Evolutionary conservation across 2,113 vertebrate genomes (phyloP), one percentile per base, ranked within the genome.

Genomic region (Chinchilla lanigera): DNA sequence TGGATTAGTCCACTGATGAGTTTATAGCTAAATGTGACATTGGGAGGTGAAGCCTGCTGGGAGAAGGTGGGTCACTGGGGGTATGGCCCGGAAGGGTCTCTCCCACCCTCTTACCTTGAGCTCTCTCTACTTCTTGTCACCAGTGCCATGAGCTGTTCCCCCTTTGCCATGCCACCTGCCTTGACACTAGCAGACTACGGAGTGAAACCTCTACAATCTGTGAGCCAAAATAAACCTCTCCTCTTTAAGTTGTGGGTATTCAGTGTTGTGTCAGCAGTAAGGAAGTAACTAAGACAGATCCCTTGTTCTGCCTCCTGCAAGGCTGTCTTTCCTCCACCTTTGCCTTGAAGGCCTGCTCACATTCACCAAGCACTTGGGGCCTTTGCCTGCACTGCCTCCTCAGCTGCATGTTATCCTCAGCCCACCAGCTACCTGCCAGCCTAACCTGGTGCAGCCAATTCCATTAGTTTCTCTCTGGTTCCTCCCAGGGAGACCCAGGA

Each of bases 401-500:
- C 0, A 10, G 88, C 16, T 13, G 30, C 82, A 35, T 10, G 41
- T 24, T 69, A 54, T 44, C 26, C 65, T 35, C 77, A 80, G 63
- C 35, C 44, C 0, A 2, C n/a, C 1, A 26, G 75, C n/a, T 63
- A 10, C n/a, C 33, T 61, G 71, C 28, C 17, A 5, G 38, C 56
- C 50, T 60, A 20, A 38, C 20, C 13, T 5, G 67, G 41, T 4
- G 0, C 0, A 0, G 7, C 19, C 20, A 81, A 26, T 5, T 52
- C 60, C 19, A 7, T 0, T 19, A 41, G 60, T 30, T 82, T 65
- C 44, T 41, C 47, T 41, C 17, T 24, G 16, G 41, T 24, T 96
- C 52, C 94, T 75, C 96, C 96, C 93, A 14, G 73, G 90, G 14
- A 65, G 80, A 90, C 81, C 88, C 90, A 83, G 61, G 93, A 95